Conservation (phyloP, 2,888 invertebrate genomes). For the Athalia rosae region DNA sequence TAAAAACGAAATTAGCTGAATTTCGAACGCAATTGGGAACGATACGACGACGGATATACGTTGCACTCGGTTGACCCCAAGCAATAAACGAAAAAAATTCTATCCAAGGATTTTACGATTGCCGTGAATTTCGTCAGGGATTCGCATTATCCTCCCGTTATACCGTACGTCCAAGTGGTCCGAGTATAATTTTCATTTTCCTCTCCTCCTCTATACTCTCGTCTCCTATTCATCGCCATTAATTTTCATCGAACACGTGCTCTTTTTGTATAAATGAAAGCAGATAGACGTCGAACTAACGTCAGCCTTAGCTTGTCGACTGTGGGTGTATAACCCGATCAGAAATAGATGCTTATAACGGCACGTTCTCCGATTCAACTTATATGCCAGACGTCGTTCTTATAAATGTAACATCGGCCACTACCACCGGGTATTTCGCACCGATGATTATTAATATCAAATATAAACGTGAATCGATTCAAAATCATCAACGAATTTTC, state of each 20-base stretch:
- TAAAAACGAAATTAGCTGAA: too few relatives aligned
- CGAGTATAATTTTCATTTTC: too few relatives aligned
- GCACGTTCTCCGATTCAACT: conserved; percentile 23
- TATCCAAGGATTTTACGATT: too few relatives aligned
- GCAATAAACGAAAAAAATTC: too few relatives aligned
- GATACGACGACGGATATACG: too few relatives aligned
- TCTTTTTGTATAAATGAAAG: conserved; percentile 6
- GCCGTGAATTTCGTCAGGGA: too few relatives aligned
- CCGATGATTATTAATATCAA: neutral
- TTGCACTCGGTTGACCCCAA: too few relatives aligned
- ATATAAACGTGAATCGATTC: neutral
- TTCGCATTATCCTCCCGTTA: too few relatives aligned
- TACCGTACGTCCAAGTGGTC: too few relatives aligned
- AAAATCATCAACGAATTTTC: neutral
- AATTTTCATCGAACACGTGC: conserved; percentile 10
- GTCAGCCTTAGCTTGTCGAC: conserved; percentile 22
- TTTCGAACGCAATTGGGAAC: too few relatives aligned
- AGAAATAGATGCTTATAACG: conserved; percentile 26
- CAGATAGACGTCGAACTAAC: conserved; percentile 28
- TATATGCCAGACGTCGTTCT: conserved; percentile 1
- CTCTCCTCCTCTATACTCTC: too few relatives aligned
- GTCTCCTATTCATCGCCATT: neutral
- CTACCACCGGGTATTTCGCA: neutral
- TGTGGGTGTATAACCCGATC: conserved; percentile 10
- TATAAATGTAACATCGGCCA: conserved; percentile 21